Percentiles rank a stretch among this genome's conserved stretches.
Evolutionary conservation across 2,888 invertebrate genomes (phyloP).

Genomic region (Macrophya annulata): DNA sequence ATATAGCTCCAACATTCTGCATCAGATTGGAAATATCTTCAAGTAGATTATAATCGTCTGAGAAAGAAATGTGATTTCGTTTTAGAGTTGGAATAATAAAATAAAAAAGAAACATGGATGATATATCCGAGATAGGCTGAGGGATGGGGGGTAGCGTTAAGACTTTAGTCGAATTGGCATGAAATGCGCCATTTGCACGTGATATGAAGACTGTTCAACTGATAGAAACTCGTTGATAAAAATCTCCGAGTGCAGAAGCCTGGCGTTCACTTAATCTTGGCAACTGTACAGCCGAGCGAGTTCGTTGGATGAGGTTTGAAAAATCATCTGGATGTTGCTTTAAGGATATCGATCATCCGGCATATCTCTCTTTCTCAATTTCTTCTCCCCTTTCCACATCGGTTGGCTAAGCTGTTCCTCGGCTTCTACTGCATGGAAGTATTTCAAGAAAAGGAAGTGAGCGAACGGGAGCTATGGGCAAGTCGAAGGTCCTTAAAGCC

Average conservation of each 20-base stretch:
- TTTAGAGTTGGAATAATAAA: background rate
- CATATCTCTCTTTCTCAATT: constrained; percentile 28
- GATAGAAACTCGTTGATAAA: constrained; percentile 5
- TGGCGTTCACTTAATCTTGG: constrained; percentile 41
- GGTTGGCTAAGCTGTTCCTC: constrained; percentile 10
- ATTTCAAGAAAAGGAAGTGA: constrained; percentile 32
- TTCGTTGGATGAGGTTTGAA: constrained; percentile 38
- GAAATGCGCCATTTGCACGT: background rate
- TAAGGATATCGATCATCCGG: constrained; percentile 48
- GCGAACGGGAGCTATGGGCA: constrained; percentile 32
- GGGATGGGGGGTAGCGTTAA: background rate
- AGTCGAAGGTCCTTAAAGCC: constrained; percentile 48
- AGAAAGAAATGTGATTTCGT: background rate
- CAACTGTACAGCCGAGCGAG: background rate
- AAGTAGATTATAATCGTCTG: background rate
- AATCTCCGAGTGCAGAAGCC: constrained; percentile 16
- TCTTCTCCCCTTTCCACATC: constrained; percentile 13
- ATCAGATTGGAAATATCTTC: background rate
- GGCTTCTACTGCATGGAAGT: constrained; percentile 11
- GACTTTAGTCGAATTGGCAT: constrained; percentile 1
- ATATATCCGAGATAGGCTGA: background rate
- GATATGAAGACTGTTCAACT: constrained; percentile 2
- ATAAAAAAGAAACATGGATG: background rate
- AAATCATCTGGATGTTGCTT: constrained; percentile 49
- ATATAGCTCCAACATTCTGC: too few species aligned